Conservation (phyloP, 1,140 invertebrate species). For the Propsilocerus akamusi region DNA sequence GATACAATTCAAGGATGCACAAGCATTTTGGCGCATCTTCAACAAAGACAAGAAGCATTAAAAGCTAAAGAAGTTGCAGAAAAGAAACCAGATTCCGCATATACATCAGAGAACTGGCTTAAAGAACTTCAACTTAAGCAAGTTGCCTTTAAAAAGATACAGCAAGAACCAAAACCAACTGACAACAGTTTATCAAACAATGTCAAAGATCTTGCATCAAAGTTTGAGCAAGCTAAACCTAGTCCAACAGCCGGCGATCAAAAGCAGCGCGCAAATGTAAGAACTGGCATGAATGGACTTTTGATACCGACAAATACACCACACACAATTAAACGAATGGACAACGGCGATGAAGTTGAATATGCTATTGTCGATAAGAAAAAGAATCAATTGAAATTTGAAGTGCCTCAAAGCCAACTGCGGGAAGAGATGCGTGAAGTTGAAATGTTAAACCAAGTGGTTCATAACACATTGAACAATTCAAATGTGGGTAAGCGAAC, state of each 20-base stretch:
- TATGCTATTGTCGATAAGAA: conserved; percentile 19
- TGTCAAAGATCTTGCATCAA: conserved; percentile 57
- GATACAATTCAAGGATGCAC: conserved; percentile 21
- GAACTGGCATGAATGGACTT: conserved; percentile 21
- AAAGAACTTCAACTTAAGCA: conserved; percentile 62
- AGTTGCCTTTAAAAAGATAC: conserved; percentile 40
- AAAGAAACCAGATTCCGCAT: conserved; percentile 24
- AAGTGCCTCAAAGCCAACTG: conserved; percentile 23
- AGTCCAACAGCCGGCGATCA: conserved; percentile 12
- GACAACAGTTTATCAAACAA: too few species aligned
- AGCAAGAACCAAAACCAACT: conserved; percentile 11
- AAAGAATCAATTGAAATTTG: conserved; percentile 14
- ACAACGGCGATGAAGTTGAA: conserved; percentile 19
- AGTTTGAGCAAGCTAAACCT: conserved; percentile 56
- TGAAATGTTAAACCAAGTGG: conserved; percentile 29
- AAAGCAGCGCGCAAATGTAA: conserved; percentile 8
- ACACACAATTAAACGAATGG: neutral
- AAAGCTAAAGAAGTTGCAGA: conserved; percentile 45
- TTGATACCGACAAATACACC: neutral
- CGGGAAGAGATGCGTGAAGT: conserved; percentile 32
- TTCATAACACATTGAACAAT: conserved; percentile 25
- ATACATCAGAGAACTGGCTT: conserved; percentile 45
- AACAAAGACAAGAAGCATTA: conserved; percentile 28
- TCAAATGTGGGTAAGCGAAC: conserved; percentile 27
- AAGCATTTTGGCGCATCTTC: conserved; percentile 48